A percentile compares a stretch with the other conserved stretches of the same genome.
These are phyloP conservation scores for Sigmodon hispidus DNA, from an alignment of 2,113 vertebrate genomes.

Conservation along the genomic window DNA sequence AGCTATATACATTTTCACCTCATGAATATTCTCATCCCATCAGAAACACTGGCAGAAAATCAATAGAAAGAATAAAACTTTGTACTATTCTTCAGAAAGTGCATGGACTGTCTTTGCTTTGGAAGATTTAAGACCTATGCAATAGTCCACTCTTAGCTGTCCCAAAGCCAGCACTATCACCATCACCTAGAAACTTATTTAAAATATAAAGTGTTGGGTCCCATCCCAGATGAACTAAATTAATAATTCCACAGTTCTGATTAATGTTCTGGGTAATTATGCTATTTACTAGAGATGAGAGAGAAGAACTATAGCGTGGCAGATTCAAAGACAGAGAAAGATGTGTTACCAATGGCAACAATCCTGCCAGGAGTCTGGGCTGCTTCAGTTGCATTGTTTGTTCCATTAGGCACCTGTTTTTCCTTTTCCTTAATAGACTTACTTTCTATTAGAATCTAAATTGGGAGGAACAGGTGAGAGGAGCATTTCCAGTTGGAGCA, in stretches of 20 bases:
- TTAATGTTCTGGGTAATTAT: conserved; percentile 15
- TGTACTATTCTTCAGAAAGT: neutral
- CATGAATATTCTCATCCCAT: neutral
- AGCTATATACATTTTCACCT: neutral
- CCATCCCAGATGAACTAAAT: conserved; percentile 3
- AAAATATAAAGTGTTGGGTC: neutral
- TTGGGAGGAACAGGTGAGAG: conserved; percentile 44
- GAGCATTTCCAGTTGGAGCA: conserved; percentile 42
- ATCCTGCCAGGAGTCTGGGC: neutral
- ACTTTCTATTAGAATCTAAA: conserved; percentile 52
- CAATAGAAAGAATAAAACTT: neutral
- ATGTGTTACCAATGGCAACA: conserved; percentile 2
- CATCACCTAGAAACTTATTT: conserved; percentile 26
- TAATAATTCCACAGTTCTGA: neutral
- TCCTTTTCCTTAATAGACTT: conserved; percentile 47
- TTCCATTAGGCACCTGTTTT: conserved; percentile 52
- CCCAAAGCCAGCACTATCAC: neutral
- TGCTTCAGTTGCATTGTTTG: neutral
- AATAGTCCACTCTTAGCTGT: neutral
- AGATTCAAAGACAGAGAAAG: neutral
- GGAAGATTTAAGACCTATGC: neutral
- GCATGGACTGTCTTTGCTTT: neutral
- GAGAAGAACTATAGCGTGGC: neutral
- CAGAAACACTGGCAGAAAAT: neutral
- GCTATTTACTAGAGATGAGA: neutral